Conservation (phyloP, 35 echinoderm and acorn worm genomes). For the Lytechinus pictus region DNA sequence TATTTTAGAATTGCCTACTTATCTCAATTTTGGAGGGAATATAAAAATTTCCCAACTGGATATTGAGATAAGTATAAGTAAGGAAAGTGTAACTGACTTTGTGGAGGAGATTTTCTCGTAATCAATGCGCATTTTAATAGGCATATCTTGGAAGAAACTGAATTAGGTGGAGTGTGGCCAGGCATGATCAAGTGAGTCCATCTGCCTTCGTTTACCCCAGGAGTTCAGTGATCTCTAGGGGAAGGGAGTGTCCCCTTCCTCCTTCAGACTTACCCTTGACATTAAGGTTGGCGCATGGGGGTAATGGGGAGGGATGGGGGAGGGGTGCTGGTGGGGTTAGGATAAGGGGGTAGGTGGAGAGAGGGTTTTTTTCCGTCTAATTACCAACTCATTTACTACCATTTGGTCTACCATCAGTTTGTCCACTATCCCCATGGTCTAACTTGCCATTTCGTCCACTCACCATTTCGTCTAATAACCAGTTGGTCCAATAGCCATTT, state of each 20-base stretch:
- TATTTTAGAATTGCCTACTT: too few species aligned
- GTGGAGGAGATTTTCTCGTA: not conserved
- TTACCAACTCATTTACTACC: too few species aligned
- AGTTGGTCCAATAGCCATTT: too few species aligned
- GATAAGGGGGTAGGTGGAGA: not conserved
- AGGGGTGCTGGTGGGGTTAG: not conserved
- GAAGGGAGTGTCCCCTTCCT: conserved; percentile 51
- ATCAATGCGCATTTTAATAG: not conserved
- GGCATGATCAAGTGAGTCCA: not conserved
- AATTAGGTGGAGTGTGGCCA: not conserved
- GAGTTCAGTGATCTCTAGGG: conserved; percentile 38
- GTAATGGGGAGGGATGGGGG: not conserved
- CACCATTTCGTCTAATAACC: too few species aligned
- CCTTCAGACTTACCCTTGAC: conserved; percentile 41
- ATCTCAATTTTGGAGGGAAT: too few species aligned
- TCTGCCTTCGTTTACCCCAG: not conserved
- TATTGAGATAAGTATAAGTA: not conserved
- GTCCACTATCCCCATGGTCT: too few species aligned
- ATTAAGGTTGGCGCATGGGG: conserved; percentile 17
- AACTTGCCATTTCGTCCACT: too few species aligned
- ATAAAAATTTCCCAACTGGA: not conserved
- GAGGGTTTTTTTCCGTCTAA: too few species aligned
- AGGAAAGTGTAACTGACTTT: not conserved
- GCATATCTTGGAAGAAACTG: not conserved
- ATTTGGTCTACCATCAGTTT: too few species aligned